A percentile compares a stretch with the other conserved stretches of the same genome.
These are phyloP conservation scores for Raja brachyura DNA, from an alignment of 2,113 vertebrate species.

Conservation along the genomic window DNA sequence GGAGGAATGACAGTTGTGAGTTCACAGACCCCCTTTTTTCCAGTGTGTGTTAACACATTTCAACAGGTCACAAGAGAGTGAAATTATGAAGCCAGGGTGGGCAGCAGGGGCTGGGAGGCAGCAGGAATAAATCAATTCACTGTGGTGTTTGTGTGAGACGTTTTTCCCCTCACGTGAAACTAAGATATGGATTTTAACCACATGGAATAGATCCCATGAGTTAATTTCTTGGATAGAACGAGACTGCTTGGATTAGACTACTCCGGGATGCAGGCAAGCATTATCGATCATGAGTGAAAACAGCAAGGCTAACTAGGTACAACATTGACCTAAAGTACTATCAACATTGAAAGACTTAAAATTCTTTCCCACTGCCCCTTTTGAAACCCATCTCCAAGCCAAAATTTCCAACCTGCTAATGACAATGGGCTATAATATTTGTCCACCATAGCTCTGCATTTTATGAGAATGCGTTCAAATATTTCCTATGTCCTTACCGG, in stretches of 20 bases:
- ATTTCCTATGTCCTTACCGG: too few relatives aligned
- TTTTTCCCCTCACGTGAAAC: not conserved
- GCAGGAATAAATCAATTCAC: not conserved
- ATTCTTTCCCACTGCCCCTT: not conserved
- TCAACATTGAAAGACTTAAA: not conserved
- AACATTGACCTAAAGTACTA: not conserved
- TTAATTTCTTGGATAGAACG: not conserved
- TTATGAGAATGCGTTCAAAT: too few relatives aligned
- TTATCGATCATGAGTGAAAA: not conserved
- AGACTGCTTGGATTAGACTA: not conserved
- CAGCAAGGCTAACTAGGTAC: not conserved
- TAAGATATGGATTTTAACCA: not conserved
- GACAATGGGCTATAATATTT: not conserved
- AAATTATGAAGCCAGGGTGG: not conserved
- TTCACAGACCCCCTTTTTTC: conserved; percentile 13
- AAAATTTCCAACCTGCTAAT: not conserved
- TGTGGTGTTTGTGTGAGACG: not conserved
- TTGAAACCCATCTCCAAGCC: not conserved
- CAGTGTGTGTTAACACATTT: conserved; percentile 13
- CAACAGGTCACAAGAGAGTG: not conserved
- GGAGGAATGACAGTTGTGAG: not conserved
- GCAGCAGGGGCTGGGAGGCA: not conserved
- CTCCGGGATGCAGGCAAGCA: not conserved
- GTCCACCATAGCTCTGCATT: not conserved
- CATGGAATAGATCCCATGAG: not conserved